These are phyloP conservation scores for Drosophila setifemur DNA, from an alignment of 1,140 invertebrate genomes.

Conservation along the genomic window DNA sequence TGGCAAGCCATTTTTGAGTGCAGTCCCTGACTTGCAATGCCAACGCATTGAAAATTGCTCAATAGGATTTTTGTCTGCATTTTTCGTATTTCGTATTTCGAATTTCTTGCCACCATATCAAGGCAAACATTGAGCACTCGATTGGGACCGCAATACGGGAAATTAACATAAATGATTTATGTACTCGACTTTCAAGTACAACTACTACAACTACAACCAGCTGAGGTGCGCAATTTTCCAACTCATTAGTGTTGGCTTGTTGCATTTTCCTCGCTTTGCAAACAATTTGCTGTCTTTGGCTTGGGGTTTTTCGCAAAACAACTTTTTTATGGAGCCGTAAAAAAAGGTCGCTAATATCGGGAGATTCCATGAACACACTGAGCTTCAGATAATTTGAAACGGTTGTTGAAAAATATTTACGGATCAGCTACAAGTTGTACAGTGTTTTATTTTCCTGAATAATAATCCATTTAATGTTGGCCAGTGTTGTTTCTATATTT, in stretches of 20 bases:
- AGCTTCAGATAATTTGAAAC: background rate
- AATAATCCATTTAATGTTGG: background rate
- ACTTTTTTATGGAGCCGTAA: slow-evolving; percentile 20
- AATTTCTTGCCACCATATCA: slow-evolving; percentile 28
- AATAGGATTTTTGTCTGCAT: slow-evolving; percentile 52
- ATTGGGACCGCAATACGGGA: slow-evolving; percentile 32
- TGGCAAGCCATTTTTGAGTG: slow-evolving; percentile 51
- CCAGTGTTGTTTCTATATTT: slow-evolving; percentile 10
- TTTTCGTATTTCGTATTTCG: background rate
- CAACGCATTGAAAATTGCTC: slow-evolving; percentile 47
- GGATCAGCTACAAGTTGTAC: background rate
- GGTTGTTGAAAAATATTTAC: slow-evolving; percentile 1
- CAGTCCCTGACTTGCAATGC: slow-evolving; percentile 70
- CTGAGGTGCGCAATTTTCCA: slow-evolving; percentile 61
- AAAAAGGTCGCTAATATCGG: slow-evolving; percentile 21
- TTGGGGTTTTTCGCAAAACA: slow-evolving; percentile 31
- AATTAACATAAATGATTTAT: slow-evolving; percentile 71
- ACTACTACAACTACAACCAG: slow-evolving; percentile 25
- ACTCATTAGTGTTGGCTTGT: slow-evolving; percentile 60
- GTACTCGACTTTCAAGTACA: slow-evolving; percentile 55
- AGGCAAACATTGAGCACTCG: slow-evolving; percentile 63
- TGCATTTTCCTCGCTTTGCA: slow-evolving; percentile 39
- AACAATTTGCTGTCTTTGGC: slow-evolving; percentile 27
- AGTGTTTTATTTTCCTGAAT: background rate
- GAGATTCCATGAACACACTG: slow-evolving; percentile 2